Percentiles rank a stretch among this genome's conserved stretches.
Evolutionary conservation across 1,140 invertebrate genomes (phyloP).

Genomic region (Artemia franciscana): DNA sequence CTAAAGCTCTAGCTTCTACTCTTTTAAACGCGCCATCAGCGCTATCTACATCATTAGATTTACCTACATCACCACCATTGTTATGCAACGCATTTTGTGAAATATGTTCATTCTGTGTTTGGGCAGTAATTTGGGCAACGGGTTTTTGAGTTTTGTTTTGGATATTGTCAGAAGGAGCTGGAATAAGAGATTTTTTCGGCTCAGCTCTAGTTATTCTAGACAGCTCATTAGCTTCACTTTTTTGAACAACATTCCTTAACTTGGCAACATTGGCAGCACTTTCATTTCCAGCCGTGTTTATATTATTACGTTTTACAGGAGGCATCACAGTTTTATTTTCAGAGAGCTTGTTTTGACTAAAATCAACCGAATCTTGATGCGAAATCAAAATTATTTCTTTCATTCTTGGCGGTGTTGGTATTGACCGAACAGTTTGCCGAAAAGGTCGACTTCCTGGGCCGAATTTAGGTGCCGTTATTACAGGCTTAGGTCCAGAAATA

Average conservation of each 20-base stretch:
- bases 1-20: constrained; percentile 31
- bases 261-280: too few relatives aligned
- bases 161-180: too few relatives aligned
- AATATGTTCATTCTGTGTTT: too few relatives aligned
- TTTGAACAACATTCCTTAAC: too few relatives aligned
- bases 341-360: neutral
- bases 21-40: constrained; percentile 17
- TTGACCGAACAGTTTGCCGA: neutral
- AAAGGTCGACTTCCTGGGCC: neutral
- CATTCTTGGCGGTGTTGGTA: neutral
- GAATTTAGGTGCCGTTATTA: neutral
- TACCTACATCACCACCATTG: neutral
- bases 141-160: too few relatives aligned
- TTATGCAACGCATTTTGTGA: too few relatives aligned
- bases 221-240: too few relatives aligned
- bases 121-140: too few relatives aligned
- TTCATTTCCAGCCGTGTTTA: too few relatives aligned
- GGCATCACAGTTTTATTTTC: neutral
- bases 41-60: neutral
- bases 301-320: too few relatives aligned
- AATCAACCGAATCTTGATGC: neutral
- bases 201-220: too few relatives aligned
- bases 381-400: neutral
- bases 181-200: too few relatives aligned
- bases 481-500: neutral